Evolutionary conservation across 2,797 vertebrate species (phyloP).

Genomic region (Halcyon leucocephala): DNA sequence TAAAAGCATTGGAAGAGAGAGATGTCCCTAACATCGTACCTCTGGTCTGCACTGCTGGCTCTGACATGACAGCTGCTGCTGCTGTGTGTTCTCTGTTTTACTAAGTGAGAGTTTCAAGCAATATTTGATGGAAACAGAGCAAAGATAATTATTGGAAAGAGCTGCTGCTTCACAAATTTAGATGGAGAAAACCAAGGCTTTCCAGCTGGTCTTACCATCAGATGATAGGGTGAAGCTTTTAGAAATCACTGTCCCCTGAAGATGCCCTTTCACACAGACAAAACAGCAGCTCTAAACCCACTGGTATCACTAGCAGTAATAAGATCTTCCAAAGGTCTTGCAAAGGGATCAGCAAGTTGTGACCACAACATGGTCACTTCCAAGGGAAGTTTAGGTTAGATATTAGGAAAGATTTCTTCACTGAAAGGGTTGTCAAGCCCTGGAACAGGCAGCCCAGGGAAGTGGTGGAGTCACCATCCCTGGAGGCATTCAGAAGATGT

Average conservation of each 20-base stretch:
- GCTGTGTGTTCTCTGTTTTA: background rate
- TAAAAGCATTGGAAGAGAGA: background rate
- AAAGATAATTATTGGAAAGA: background rate
- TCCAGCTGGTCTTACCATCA: background rate
- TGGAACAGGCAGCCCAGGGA: no score
- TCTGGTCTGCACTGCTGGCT: background rate
- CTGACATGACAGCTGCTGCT: background rate
- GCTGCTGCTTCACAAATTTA: slow-evolving; percentile 11
- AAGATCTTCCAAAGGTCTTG: background rate
- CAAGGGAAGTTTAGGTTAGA: no score
- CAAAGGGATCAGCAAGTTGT: background rate
- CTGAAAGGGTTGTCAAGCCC: no score
- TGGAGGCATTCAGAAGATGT: no score
- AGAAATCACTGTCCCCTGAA: background rate
- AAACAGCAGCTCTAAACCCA: background rate
- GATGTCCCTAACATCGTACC: background rate
- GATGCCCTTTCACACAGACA: background rate
- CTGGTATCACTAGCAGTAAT: background rate
- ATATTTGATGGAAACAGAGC: background rate
- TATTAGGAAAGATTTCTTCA: no score
- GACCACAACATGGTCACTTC: background rate
- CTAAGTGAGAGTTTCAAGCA: background rate
- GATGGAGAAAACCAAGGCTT: background rate
- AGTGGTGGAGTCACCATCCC: no score
- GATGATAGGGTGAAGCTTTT: background rate